These are phyloP conservation scores for Microtus ochrogaster DNA, from an alignment of 2,113 vertebrate species.

Conservation along the genomic window DNA sequence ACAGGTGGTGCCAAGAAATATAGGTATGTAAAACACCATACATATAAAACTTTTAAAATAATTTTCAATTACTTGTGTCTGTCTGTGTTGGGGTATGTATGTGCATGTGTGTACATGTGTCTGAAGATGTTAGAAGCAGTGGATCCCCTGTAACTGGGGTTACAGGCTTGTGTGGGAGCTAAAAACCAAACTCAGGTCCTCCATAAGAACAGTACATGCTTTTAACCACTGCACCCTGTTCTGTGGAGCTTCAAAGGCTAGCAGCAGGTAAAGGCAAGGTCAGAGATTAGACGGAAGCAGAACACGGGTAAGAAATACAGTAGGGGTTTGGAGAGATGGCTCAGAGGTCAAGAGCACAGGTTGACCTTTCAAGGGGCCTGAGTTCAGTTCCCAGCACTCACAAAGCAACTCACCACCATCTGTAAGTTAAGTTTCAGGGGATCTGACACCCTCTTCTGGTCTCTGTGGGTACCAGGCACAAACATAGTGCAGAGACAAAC, in stretches of 20 bases:
- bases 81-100: neutral
- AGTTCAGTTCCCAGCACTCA: neutral
- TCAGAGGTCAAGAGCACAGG: neutral
- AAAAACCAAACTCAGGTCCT: neutral
- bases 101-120: neutral
- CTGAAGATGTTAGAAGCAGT: neutral
- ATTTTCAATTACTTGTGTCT: neutral
- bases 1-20: neutral
- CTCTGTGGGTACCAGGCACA: neutral
- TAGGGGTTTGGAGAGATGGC: neutral
- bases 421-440: neutral
- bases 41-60: neutral
- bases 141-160: neutral
- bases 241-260: neutral
- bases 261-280: neutral
- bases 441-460: neutral
- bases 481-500: neutral
- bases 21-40: no score
- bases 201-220: neutral
- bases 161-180: neutral
- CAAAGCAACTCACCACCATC: neutral
- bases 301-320: neutral
- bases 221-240: no score
- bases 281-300: neutral
- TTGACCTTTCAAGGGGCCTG: neutral